phyloP scores from a whole-genome alignment of 1,140 invertebrate genomes.

The Linepithema humile region DNA sequence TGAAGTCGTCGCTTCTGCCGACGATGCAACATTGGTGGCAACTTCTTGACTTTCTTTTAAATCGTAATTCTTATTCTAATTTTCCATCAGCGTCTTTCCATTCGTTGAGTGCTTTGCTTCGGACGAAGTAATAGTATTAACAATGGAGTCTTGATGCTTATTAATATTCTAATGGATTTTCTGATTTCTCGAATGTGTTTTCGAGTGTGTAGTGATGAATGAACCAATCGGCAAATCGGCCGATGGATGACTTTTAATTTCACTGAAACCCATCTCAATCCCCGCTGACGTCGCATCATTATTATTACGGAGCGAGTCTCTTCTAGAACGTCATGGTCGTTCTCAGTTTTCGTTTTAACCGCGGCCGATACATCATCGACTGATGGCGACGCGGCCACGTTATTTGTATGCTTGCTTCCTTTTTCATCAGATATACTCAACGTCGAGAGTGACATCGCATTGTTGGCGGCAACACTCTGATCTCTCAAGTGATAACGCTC shows the following conservation, averaged over 20 bases:
- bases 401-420: slow-evolving; percentile 11
- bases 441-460: slow-evolving; percentile 30
- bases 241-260: slow-evolving; percentile 22
- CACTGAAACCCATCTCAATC: slow-evolving; percentile 33
- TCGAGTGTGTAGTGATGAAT: slow-evolving; percentile 5
- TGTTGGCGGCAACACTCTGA: slow-evolving; percentile 22
- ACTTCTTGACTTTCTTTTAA: neutral
- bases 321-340: neutral
- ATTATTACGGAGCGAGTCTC: neutral
- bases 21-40: neutral
- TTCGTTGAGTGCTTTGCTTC: neutral
- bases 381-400: slow-evolving; percentile 2
- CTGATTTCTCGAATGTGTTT: slow-evolving; percentile 7
- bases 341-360: slow-evolving; percentile 19
- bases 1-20: neutral
- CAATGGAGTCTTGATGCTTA: neutral
- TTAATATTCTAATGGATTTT: neutral
- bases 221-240: neutral
- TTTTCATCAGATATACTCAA: slow-evolving; percentile 35
- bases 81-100: neutral
- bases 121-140: neutral
- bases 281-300: slow-evolving; percentile 34
- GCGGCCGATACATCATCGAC: slow-evolving; percentile 33
- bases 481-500: slow-evolving; percentile 21
- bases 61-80: neutral